A percentile compares a stretch with the other conserved stretches of the same genome.
These are phyloP conservation scores for Electrona antarctica DNA, from an alignment of 2,113 vertebrate genomes.

Conservation along the genomic window DNA sequence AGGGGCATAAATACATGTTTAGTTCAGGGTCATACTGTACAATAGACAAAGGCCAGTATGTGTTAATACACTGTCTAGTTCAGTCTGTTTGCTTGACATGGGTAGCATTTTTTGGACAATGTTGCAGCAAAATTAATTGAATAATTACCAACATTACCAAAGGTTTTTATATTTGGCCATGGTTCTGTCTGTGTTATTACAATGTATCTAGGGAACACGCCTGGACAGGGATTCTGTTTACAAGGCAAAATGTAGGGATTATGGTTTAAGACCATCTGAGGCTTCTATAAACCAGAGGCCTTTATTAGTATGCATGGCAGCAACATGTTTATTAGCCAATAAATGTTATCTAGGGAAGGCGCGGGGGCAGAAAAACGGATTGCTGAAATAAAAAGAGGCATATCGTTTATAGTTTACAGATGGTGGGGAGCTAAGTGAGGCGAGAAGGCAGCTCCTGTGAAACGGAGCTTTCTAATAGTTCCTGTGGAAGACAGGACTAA, in stretches of 20 bases:
- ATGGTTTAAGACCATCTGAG: neutral
- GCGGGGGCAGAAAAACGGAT: neutral
- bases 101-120: neutral
- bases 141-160: neutral
- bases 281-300: neutral
- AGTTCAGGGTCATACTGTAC: neutral
- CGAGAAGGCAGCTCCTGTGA: neutral
- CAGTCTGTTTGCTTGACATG: neutral
- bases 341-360: constrained; percentile 10
- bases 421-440: neutral
- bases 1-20: neutral
- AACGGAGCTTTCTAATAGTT: neutral
- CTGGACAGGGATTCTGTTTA: neutral
- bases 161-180: constrained; percentile 11
- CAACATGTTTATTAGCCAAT: constrained; percentile 8
- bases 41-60: neutral
- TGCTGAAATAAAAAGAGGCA: neutral
- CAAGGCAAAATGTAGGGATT: neutral
- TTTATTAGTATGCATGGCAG: constrained; percentile 9
- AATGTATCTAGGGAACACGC: neutral
- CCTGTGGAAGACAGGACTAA: neutral
- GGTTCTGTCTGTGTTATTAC: neutral
- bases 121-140: neutral
- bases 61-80: neutral
- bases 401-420: constrained; percentile 8